Conservation (phyloP, 2,797 vertebrate genomes). For the Sebastes steindachneri region DNA sequence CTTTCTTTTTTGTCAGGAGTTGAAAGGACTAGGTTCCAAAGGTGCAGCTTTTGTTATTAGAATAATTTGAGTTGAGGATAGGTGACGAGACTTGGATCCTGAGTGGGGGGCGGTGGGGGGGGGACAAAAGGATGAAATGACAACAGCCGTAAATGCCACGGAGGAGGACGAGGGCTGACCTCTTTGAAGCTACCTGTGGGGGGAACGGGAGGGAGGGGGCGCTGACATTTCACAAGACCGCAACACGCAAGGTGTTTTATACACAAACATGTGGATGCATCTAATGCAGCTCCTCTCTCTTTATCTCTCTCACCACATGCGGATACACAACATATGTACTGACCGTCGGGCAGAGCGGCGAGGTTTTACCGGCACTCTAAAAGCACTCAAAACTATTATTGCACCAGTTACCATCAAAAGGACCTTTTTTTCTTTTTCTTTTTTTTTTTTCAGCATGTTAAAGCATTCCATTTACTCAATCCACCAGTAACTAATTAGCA, state of each 20-base stretch:
- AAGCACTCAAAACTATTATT: constrained; percentile 12
- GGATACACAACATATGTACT: background rate
- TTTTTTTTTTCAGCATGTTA: background rate
- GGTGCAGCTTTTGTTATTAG: constrained; percentile 15
- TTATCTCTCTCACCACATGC: background rate
- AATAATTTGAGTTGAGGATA: constrained; percentile 39
- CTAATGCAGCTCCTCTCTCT: constrained; percentile 19
- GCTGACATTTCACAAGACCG: constrained; percentile 74
- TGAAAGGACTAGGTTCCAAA: constrained; percentile 10
- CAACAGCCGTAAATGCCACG: constrained; percentile 74
- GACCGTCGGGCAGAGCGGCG: background rate
- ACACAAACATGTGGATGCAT: constrained; percentile 29
- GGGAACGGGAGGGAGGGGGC: constrained; percentile 56
- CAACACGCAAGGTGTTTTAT: constrained; percentile 25
- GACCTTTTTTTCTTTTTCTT: background rate
- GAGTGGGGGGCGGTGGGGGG: background rate
- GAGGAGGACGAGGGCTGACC: constrained; percentile 58
- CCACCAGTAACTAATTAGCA: background rate
- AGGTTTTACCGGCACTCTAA: constrained; percentile 6
- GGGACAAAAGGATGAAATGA: constrained; percentile 44
- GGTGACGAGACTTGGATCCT: constrained; percentile 40
- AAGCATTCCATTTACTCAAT: background rate
- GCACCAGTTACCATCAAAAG: background rate
- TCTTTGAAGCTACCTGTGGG: constrained; percentile 71
- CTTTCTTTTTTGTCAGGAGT: constrained; percentile 3